Base-by-base conservation (phyloP, 2,797 vertebrate species). In the Miichthys miiuy region DNA sequence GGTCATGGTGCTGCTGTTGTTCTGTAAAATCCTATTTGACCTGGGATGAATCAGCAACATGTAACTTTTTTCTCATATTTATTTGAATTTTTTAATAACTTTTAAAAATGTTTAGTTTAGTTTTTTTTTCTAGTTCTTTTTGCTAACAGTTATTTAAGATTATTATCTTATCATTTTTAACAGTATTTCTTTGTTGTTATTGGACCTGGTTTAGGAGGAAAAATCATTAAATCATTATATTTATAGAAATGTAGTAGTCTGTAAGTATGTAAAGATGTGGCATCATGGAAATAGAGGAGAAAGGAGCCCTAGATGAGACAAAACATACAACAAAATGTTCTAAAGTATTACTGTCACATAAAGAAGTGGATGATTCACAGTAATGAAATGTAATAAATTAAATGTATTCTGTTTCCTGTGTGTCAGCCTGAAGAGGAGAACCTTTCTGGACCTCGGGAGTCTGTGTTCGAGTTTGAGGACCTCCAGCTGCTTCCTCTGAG, bases 401-500 rank as follows among this genome's bases (percentile, higher is more conserved):
- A 27, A 27, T 10, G 6, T 50, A 0, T 61, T 68, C 25, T 88
- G 66, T 80, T 57, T 62, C 42, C 14, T 81, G 57, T 88, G 18
- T 70, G 10, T 62, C 90, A 96, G 95, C 91, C 93, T 42, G 91
- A 83, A 75, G 91, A 93, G 73, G 94, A 95, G 75, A 89, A 80
- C 0, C 80, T 85, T 8, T 88, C 93, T 11, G 94, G 87, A 25
- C 48, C 93, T 50, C 86, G 75, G 0, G 96, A 97, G 92, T 94
- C 96, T 23, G 94, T 96, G 72, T 95, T 97, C 71, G 95, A 96
- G 92, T 97, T 98, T 25, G 90, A 94, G 80, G 95, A 97, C 85
- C 95, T 96, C 18, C 84, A 95, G 30, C 95, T 97, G 66, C 94
- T 97, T 71, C 97, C 97, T 47, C 90, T 98, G 76, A 94, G 96